Conservation (phyloP, 1,140 invertebrate genomes). For the Nylanderia fulva region DNA sequence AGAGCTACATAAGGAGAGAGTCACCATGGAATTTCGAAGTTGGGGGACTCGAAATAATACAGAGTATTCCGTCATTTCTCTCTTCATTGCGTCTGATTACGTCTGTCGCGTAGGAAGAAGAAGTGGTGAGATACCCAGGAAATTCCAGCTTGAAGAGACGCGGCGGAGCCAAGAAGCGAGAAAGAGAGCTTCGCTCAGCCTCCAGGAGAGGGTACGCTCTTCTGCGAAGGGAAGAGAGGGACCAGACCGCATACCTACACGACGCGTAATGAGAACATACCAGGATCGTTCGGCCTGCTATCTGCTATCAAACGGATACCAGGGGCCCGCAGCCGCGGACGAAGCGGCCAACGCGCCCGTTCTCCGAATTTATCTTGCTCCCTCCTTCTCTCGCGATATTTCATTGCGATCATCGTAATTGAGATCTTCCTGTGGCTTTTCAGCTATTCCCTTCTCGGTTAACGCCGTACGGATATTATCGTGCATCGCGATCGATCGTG, state of each 20-base stretch:
- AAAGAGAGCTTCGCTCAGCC: too few relatives aligned
- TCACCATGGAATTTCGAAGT: slow-evolving; percentile 42
- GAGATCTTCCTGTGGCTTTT: slow-evolving; percentile 54
- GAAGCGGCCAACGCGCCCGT: slow-evolving; percentile 63
- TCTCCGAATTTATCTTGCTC: slow-evolving; percentile 55
- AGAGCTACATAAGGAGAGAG: neutral
- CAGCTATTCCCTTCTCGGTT: slow-evolving; percentile 57
- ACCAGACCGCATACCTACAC: slow-evolving; percentile 82
- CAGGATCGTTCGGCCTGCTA: slow-evolving; percentile 83
- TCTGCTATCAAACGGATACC: slow-evolving; percentile 83
- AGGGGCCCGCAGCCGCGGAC: slow-evolving; percentile 64
- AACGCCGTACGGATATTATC: slow-evolving; percentile 24
- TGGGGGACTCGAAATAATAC: neutral
- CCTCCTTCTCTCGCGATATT: slow-evolving; percentile 22
- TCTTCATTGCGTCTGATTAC: neutral
- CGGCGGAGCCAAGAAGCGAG: slow-evolving; percentile 58
- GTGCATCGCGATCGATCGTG: slow-evolving; percentile 43
- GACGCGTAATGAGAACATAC: slow-evolving; percentile 86
- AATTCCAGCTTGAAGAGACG: slow-evolving; percentile 19
- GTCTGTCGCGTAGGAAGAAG: neutral
- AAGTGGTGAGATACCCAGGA: slow-evolving; percentile 12
- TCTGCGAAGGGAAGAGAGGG: too few relatives aligned
- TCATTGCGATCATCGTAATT: slow-evolving; percentile 63
- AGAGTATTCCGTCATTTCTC: neutral
- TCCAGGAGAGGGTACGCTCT: too few relatives aligned